These are phyloP conservation scores for Glyptemys insculpta DNA, from an alignment of 2,797 vertebrate genomes.

Conservation along the genomic window DNA sequence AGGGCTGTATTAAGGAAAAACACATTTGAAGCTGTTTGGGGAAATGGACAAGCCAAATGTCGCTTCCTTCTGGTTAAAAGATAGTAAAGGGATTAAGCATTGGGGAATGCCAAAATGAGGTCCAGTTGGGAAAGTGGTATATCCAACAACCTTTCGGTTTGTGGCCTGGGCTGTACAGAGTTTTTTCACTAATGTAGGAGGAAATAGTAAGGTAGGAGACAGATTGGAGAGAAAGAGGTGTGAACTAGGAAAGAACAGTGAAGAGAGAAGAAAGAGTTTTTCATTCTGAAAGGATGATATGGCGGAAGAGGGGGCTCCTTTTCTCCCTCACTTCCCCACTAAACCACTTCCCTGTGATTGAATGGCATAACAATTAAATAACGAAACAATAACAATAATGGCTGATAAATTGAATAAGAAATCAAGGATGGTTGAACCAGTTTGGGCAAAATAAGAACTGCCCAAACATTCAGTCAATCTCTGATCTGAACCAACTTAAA, in stretches of 20 bases:
- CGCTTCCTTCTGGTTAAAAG: neutral
- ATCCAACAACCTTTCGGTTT: neutral
- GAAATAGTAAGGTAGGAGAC: neutral
- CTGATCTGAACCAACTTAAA: constrained; percentile 6
- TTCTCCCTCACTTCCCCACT: neutral
- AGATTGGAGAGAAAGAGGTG: neutral
- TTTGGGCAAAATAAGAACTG: constrained; percentile 3
- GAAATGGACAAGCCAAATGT: neutral
- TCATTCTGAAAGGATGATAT: neutral
- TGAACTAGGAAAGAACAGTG: neutral
- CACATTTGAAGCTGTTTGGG: neutral
- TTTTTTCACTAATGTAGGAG: neutral
- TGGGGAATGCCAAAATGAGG: neutral
- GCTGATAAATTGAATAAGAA: neutral
- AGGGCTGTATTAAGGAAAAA: neutral
- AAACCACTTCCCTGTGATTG: neutral
- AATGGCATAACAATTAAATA: neutral
- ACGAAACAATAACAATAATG: neutral
- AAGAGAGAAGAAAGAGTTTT: neutral
- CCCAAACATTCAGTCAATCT: neutral
- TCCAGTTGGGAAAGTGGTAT: neutral
- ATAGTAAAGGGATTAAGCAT: neutral
- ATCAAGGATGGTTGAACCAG: neutral
- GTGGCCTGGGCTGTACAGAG: too few relatives aligned
- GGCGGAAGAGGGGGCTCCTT: neutral